These are phyloP conservation scores for Salvator merianae DNA, from an alignment of 2,113 vertebrate genomes.

Conservation along the genomic window DNA sequence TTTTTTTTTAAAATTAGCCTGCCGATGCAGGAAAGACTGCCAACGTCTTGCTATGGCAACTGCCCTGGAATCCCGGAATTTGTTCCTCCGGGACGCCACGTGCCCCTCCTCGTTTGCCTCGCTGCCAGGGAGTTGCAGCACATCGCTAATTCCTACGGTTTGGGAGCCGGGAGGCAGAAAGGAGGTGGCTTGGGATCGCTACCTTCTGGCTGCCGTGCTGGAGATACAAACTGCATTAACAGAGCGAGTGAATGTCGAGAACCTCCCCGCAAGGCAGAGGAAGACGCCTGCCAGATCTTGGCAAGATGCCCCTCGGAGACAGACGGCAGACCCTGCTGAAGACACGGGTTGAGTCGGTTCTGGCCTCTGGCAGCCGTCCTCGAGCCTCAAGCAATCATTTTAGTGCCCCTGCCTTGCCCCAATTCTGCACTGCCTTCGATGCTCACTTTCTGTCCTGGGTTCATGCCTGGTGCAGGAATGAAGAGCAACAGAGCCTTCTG, in stretches of 20 bases:
- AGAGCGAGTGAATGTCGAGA: not conserved
- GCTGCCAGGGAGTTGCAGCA: not conserved
- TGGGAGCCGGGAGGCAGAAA: not conserved
- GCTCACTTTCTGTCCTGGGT: conserved; percentile 1
- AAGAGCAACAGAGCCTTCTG: conserved; percentile 8
- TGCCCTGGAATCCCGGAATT: not conserved
- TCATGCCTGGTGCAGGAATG: not conserved
- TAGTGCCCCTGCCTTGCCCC: not conserved
- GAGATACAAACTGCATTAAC: not conserved
- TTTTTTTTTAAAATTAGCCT: not conserved
- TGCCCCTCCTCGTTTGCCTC: too few species aligned
- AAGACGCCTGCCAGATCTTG: not conserved
- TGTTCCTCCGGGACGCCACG: not conserved
- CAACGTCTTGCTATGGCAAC: too few species aligned
- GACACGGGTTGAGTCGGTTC: not conserved
- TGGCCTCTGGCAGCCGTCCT: fast-evolving
- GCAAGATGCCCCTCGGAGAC: not conserved
- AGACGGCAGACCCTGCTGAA: not conserved
- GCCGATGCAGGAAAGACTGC: not conserved
- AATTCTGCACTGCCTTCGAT: fast-evolving
- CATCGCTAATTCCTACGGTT: not conserved
- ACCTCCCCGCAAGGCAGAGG: too few species aligned
- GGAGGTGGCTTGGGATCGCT: not conserved
- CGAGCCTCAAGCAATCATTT: too few species aligned
- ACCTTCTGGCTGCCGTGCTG: not conserved